phyloP scores from a whole-genome alignment of 2,888 invertebrate species.

The Dendrolimus pini region DNA sequence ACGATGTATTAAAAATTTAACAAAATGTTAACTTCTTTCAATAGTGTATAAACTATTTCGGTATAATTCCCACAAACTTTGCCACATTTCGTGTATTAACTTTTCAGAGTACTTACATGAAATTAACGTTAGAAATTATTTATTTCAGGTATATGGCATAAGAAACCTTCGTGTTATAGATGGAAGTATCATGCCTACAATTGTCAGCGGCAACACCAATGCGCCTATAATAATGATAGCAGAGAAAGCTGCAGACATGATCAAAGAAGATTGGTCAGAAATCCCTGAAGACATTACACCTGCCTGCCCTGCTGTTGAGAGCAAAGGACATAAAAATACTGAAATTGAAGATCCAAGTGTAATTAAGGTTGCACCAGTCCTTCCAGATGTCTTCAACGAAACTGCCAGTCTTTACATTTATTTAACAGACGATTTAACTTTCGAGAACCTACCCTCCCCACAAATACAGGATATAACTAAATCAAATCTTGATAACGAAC shows the following conservation, averaged over 20 bases:
- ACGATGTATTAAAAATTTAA: no score
- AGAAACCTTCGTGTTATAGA: constrained; percentile 84
- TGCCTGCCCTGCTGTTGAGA: constrained; percentile 20
- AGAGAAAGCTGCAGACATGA: constrained; percentile 89
- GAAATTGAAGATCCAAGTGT: constrained; percentile 23
- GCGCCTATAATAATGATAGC: constrained; percentile 91
- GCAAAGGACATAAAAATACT: constrained; percentile 19
- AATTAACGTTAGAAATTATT: neutral
- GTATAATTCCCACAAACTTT: no score
- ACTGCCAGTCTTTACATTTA: constrained; percentile 42
- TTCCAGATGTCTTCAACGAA: constrained; percentile 48
- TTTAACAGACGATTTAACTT: constrained; percentile 16
- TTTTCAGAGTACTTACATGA: neutral
- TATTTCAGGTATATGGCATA: constrained; percentile 79
- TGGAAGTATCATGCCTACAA: constrained; percentile 89
- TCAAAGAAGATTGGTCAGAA: constrained; percentile 82
- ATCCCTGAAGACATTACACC: constrained; percentile 16
- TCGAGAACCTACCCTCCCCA: neutral
- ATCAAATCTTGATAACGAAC: neutral
- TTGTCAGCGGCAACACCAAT: constrained; percentile 88
- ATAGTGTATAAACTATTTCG: no score
- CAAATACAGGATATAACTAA: neutral
- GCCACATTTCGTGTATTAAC: no score
- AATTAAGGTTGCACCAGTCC: constrained; percentile 11
- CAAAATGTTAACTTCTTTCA: no score